These are phyloP conservation scores for Capricornis sumatraensis DNA, from an alignment of 2,113 vertebrate species.

Conservation along the genomic window DNA sequence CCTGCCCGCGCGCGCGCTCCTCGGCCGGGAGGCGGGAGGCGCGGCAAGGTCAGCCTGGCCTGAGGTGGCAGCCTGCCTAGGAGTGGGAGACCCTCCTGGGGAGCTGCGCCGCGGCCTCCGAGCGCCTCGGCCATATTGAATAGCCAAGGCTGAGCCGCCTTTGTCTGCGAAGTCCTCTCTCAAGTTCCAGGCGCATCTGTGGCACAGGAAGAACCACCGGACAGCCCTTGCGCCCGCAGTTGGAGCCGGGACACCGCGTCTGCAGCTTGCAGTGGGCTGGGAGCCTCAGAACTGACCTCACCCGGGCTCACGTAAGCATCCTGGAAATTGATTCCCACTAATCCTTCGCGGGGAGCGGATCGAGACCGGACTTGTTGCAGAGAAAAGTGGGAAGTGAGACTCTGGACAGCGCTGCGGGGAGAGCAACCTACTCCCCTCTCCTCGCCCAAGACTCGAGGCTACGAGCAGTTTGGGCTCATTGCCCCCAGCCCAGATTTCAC, in stretches of 20 bases:
- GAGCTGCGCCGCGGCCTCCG: neutral
- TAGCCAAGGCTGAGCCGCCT: neutral
- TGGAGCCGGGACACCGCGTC: neutral
- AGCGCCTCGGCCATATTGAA: conserved; percentile 56
- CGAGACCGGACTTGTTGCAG: neutral
- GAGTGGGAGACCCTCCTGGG: conserved; percentile 49
- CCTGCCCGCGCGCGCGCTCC: neutral
- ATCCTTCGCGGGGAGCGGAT: neutral
- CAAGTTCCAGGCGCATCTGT: neutral
- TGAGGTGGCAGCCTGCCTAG: conserved; percentile 15
- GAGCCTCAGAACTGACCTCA: neutral
- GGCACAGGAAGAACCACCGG: neutral
- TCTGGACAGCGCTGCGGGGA: neutral
- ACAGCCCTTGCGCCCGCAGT: neutral
- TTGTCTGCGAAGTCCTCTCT: conserved; percentile 33
- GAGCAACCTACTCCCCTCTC: neutral
- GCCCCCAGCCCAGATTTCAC: neutral
- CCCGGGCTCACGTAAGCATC: neutral
- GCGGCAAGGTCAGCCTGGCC: conserved; percentile 33
- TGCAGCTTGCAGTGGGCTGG: neutral
- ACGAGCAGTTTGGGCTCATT: neutral
- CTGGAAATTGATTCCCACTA: neutral
- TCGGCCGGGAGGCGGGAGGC: neutral
- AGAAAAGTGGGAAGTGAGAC: neutral
- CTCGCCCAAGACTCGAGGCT: neutral